Evolutionary conservation across 2,888 invertebrate species (phyloP).

Genomic region (Eupithecia vulgata): DNA sequence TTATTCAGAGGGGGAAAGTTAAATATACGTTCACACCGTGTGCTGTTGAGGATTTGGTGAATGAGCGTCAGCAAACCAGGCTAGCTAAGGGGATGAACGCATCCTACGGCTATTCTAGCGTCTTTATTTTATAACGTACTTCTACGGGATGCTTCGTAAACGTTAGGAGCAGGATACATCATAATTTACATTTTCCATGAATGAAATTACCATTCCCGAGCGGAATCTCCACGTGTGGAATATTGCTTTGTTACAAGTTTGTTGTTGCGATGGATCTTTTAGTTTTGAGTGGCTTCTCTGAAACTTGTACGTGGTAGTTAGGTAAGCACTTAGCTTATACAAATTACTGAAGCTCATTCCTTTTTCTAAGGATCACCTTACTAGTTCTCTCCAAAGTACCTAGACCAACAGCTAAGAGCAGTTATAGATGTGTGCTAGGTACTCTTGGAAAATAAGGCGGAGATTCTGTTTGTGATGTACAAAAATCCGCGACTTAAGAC

Average conservation of each 20-base stretch:
- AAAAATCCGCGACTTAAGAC: too few species aligned
- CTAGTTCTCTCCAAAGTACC: not conserved
- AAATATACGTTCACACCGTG: too few species aligned
- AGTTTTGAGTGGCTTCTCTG: conserved; percentile 3
- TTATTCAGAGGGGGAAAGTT: too few species aligned
- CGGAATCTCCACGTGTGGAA: conserved; percentile 29
- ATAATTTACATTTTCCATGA: conserved; percentile 43
- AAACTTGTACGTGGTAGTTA: not conserved
- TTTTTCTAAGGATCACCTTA: not conserved
- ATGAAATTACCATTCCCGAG: conserved; percentile 44
- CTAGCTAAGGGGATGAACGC: too few species aligned
- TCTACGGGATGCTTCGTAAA: not conserved
- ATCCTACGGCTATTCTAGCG: not conserved
- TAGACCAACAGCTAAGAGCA: not conserved
- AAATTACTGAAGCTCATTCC: not conserved
- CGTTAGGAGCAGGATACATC: conserved; percentile 1
- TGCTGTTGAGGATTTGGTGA: too few species aligned
- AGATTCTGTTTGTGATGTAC: not conserved
- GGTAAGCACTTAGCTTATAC: not conserved
- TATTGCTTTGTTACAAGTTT: conserved; percentile 21
- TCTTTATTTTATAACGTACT: not conserved
- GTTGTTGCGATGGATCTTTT: conserved; percentile 25
- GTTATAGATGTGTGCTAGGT: not conserved
- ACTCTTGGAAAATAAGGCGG: not conserved
- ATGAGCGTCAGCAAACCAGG: too few species aligned